Conservation (phyloP, 2,113 vertebrate genomes). For the Petroica traversi region DNA sequence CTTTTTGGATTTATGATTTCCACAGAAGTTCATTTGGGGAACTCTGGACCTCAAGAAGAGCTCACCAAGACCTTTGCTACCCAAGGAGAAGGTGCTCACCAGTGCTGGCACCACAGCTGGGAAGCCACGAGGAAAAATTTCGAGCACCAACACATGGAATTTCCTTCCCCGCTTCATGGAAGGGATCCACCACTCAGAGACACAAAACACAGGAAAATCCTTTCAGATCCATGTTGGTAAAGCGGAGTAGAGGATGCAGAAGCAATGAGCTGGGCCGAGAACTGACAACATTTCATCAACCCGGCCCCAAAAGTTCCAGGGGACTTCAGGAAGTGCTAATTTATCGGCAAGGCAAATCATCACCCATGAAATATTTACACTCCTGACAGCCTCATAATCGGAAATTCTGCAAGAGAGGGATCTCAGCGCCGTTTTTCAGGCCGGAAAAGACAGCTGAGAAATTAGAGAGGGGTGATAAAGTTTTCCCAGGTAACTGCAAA, state of each 20-base stretch:
- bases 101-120: too few relatives aligned
- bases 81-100: neutral
- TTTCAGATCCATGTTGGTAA: accelerated
- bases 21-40: too few relatives aligned
- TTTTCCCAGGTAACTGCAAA: neutral
- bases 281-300: neutral
- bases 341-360: neutral
- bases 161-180: neutral
- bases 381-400: neutral
- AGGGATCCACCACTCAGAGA: neutral
- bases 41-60: neutral
- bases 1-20: neutral
- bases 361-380: constrained; percentile 14
- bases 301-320: neutral
- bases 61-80: neutral
- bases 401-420: neutral
- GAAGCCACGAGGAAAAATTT: neutral
- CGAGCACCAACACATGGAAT: neutral
- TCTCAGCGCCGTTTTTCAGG: neutral
- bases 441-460: constrained; percentile 3
- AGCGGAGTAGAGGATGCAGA: neutral
- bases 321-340: neutral
- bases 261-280: neutral
- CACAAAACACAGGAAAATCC: neutral
- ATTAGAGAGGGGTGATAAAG: neutral